phyloP scores from a whole-genome alignment of 2,888 invertebrate species.

The Phortica magna region DNA sequence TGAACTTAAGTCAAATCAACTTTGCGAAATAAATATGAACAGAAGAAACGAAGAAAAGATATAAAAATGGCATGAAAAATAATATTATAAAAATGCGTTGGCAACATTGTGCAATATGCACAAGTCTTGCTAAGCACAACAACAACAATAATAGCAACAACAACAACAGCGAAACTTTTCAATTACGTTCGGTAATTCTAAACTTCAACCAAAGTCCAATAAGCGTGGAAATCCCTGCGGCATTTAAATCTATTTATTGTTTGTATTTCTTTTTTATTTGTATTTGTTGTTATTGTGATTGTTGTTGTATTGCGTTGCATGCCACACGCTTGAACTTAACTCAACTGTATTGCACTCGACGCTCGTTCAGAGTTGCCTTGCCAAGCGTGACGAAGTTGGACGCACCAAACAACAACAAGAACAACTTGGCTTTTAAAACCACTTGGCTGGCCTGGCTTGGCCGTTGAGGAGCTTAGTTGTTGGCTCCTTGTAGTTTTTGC shows the following conservation, averaged over 20 bases:
- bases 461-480: too few species aligned
- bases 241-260: slow-evolving; percentile 61
- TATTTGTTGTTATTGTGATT: neutral
- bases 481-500: too few species aligned
- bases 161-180: slow-evolving; percentile 52
- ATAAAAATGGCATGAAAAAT: too few species aligned
- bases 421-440: too few species aligned
- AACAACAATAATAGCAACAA: neutral
- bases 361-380: too few species aligned
- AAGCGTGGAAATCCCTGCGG: slow-evolving; percentile 60
- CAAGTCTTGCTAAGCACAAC: neutral
- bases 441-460: too few species aligned
- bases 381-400: too few species aligned
- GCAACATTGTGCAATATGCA: too few species aligned
- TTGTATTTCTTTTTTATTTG: neutral
- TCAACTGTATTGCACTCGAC: slow-evolving; percentile 33
- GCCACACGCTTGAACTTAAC: slow-evolving; percentile 20
- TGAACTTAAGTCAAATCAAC: too few species aligned
- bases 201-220: slow-evolving; percentile 58
- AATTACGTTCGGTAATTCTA: slow-evolving; percentile 61
- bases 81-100: too few species aligned
- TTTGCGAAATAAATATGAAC: too few species aligned
- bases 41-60: too few species aligned
- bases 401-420: neutral
- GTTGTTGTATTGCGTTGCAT: neutral